A percentile compares a stretch with the other conserved stretches of the same genome.
Evolutionary conservation across 2,888 invertebrate genomes (phyloP).

Genomic region (Scaptomyza flava): DNA sequence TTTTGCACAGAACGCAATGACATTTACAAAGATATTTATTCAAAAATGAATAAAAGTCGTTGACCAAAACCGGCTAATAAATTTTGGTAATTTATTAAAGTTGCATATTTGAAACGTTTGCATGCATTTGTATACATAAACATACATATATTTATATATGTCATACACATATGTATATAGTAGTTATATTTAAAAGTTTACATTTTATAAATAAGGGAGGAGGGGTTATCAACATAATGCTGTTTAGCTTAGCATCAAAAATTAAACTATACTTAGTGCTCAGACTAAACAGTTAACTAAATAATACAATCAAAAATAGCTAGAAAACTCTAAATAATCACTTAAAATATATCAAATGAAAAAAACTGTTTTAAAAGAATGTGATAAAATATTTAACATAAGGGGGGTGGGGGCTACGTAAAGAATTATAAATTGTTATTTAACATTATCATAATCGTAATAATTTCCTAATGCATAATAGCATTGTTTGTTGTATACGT

Average conservation of each 20-base stretch:
- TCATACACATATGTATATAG: slow-evolving; percentile 22
- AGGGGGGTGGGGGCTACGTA: slow-evolving; percentile 39
- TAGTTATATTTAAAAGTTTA: slow-evolving; percentile 63
- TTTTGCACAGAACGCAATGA: neutral
- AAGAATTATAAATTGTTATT: slow-evolving; percentile 26
- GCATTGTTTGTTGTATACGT: slow-evolving; percentile 17
- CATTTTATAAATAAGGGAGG: slow-evolving; percentile 61
- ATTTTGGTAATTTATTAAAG: slow-evolving; percentile 1
- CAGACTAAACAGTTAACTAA: slow-evolving; percentile 67
- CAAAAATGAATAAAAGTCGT: neutral
- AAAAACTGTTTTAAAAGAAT: slow-evolving; percentile 67
- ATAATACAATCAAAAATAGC: slow-evolving; percentile 54
- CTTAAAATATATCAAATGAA: slow-evolving; percentile 57
- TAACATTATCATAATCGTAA: slow-evolving; percentile 27
- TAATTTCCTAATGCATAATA: slow-evolving; percentile 22
- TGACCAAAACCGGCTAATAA: neutral
- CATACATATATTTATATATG: slow-evolving; percentile 15
- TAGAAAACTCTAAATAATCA: slow-evolving; percentile 74
- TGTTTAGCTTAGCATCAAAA: slow-evolving; percentile 46
- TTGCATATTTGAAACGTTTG: slow-evolving; percentile 33
- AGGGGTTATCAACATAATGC: slow-evolving; percentile 52
- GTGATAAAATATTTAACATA: slow-evolving; percentile 46
- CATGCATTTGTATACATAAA: slow-evolving; percentile 44
- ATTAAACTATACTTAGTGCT: slow-evolving; percentile 63
- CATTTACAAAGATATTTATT: neutral